phyloP scores from a whole-genome alignment of 2,113 vertebrate species.

The Himantopus leucocephalus region DNA sequence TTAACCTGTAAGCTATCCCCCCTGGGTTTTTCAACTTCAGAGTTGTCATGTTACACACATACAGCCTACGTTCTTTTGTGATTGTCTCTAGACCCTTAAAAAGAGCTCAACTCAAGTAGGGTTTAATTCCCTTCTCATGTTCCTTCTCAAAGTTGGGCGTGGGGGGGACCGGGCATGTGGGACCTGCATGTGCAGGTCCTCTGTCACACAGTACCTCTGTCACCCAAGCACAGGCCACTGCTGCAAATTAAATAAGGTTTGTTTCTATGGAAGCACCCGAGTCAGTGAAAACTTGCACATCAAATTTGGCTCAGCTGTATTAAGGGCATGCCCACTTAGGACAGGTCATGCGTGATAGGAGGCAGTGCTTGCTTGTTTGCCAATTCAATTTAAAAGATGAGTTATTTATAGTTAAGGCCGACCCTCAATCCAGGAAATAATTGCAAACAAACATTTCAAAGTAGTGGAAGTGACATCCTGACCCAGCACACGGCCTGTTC shows the following conservation, averaged over 20 bases:
- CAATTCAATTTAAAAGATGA: neutral
- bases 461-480: neutral
- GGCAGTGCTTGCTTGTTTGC: neutral
- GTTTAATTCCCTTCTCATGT: neutral
- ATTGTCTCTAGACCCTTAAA: neutral
- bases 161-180: neutral
- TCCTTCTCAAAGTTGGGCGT: neutral
- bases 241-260: neutral
- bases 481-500: neutral
- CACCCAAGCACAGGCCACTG: neutral
- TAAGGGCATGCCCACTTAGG: neutral
- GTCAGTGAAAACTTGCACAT: neutral
- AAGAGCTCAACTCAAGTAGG: neutral
- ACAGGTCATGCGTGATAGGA: neutral
- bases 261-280: neutral
- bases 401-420: slow-evolving; percentile 20
- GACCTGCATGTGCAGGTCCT: neutral
- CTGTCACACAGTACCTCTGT: neutral
- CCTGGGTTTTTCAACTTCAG: neutral
- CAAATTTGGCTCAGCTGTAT: neutral
- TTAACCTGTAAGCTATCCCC: neutral
- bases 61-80: neutral
- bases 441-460: slow-evolving; percentile 28
- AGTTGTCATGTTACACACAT: neutral
- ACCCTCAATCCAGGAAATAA: slow-evolving; percentile 14